Conservation (phyloP, 2,113 vertebrate species). For the Cyprinus carpio region DNA sequence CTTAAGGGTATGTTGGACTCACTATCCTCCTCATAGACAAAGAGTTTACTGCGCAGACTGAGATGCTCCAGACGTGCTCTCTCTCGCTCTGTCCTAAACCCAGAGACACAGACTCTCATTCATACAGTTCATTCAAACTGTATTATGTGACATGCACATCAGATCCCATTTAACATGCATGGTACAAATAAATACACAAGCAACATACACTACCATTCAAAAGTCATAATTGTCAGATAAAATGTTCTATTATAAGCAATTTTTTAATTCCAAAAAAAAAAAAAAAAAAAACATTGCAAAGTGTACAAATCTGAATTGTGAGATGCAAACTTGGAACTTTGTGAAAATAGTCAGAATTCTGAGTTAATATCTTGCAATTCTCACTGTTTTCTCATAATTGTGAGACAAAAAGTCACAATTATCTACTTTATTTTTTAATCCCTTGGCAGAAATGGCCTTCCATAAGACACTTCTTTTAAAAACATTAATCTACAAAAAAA, state of each 20-base stretch:
- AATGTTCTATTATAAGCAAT: no score
- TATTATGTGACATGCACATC: background rate
- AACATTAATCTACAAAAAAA: background rate
- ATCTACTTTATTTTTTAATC: no score
- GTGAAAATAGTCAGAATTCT: no score
- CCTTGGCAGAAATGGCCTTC: no score
- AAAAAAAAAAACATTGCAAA: no score
- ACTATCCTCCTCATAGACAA: constrained; percentile 72
- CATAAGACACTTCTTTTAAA: background rate
- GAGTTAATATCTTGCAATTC: no score
- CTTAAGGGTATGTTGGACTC: constrained; percentile 70
- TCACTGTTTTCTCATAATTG: no score
- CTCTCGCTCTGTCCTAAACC: constrained; percentile 85
- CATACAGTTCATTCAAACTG: background rate
- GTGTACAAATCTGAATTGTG: no score
- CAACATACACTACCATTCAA: background rate
- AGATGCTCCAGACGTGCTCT: constrained; percentile 81
- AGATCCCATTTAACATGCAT: background rate
- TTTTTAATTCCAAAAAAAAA: no score
- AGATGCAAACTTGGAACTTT: no score
- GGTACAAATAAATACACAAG: background rate
- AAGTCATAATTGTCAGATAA: no score
- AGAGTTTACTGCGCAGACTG: constrained; percentile 84
- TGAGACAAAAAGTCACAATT: no score
- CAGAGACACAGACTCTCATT: background rate